Evolutionary conservation across 2,113 vertebrate genomes (phyloP).

Genomic region (Cyrtonyx montezumae): DNA sequence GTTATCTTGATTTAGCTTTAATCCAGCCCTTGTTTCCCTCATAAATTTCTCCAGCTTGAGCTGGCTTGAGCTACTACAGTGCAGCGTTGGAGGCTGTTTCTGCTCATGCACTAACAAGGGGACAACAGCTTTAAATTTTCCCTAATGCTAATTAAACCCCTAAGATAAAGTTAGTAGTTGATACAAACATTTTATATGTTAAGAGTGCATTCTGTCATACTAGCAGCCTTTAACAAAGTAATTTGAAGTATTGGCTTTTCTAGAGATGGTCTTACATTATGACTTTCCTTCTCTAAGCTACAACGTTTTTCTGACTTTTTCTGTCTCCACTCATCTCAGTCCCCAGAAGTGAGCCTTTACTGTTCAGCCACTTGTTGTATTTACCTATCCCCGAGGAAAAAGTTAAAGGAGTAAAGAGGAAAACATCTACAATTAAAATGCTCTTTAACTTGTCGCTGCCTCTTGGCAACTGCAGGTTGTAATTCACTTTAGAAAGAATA

Average conservation of each 20-base stretch:
- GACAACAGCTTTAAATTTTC: not conserved
- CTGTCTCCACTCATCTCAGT: not conserved
- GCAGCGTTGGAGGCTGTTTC: not conserved
- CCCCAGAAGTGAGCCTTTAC: not conserved
- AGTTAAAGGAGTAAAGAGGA: slow-evolving; percentile 17
- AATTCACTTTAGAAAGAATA: slow-evolving; percentile 44
- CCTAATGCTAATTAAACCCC: not conserved
- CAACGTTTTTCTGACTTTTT: slow-evolving; percentile 2
- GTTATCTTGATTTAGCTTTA: not conserved
- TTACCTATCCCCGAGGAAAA: slow-evolving; percentile 46
- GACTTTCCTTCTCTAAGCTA: not conserved
- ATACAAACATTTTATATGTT: not conserved
- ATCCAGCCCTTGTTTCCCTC: not conserved
- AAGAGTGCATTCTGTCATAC: not conserved
- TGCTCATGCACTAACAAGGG: not conserved
- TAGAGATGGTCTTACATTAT: not conserved
- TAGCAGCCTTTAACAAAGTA: not conserved
- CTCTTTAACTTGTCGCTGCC: slow-evolving; percentile 36
- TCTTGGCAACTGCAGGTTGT: slow-evolving; percentile 18
- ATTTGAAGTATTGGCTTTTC: not conserved
- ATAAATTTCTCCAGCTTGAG: not conserved
- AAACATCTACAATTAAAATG: slow-evolving; percentile 52
- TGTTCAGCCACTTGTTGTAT: not conserved
- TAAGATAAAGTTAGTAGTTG: not conserved
- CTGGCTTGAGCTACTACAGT: not conserved